Evolutionary conservation across 2,888 invertebrate species (phyloP), one percentile per base, ranked within the genome.

Genomic region (Aethes cnicana): DNA sequence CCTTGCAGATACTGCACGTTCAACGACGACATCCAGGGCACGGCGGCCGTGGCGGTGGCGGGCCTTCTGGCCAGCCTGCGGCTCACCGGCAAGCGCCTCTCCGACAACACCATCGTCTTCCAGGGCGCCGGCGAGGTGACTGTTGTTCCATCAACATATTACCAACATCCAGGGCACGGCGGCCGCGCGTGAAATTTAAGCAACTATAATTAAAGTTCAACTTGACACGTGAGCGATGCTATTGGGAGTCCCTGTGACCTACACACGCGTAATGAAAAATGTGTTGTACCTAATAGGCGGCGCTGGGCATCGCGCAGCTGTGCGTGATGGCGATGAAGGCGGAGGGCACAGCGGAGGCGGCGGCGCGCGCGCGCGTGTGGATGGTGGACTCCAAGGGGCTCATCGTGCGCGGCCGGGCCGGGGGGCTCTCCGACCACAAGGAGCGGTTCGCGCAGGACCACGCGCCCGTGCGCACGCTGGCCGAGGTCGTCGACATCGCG

Each of bases 1-100:
- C 4, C 5, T n/a, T 3, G 14, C 52, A 88, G 89, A 56, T 89
- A 82, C 74, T 99, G 98, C 84, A 98, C 97, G 8, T 99, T 99
- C 87, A 99, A 99, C 88, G 99, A 99, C 80, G 99, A 99, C 80
- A 99, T 99, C 75, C 98, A 99, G 81, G 98, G 98, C 72, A 98
- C 98, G 3, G 99, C 99, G 2, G 91, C 97, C 3, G 99, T 99
- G 11, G 98, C 98, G 7, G 95, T 99, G 14, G 97, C 97, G 8
- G 99, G 99, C 0, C 89, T 99, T 37, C 77, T 99, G 56, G 96
- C 98, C 26, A 95, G 97, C 16, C 90, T 97, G 30, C 91, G 95
- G 54, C 86, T 98, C 64, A 98, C 98, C 7, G 93, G 94, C 60
- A 96, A 93, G 59, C 92, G 91, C 62, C 90, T 99, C 20, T 93